Conservation (phyloP, 2,113 vertebrate genomes). For the Oncorhynchus tshawytscha region DNA sequence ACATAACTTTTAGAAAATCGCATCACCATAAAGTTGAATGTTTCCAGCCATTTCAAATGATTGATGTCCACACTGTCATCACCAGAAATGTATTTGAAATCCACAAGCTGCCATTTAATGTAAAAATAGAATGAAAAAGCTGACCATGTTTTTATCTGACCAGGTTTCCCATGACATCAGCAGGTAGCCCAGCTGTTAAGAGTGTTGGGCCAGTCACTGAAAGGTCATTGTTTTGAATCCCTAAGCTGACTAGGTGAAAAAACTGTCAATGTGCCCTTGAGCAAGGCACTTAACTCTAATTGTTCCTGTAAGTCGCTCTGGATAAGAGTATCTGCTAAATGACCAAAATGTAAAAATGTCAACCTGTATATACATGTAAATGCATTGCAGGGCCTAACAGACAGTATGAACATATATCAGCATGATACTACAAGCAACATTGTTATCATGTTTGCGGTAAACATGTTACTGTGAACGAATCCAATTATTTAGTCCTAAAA, state of each 20-base stretch:
- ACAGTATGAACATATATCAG: background rate
- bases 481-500: no score
- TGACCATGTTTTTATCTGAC: conserved; percentile 15
- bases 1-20: conserved; percentile 54
- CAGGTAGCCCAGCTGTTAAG: background rate
- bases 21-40: conserved; percentile 45
- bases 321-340: no score
- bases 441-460: no score
- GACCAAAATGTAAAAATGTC: background rate
- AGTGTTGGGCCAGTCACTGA: no score
- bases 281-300: no score
- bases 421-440: background rate
- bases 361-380: background rate
- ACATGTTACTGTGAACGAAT: background rate
- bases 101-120: conserved; percentile 45
- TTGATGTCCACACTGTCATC: conserved; percentile 20
- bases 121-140: conserved; percentile 43
- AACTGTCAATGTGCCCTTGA: no score
- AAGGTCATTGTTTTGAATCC: no score
- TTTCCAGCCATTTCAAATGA: conserved; percentile 36
- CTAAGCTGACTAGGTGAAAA: no score
- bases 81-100: conserved; percentile 16
- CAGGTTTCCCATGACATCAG: conserved; percentile 21
- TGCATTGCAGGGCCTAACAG: no score
- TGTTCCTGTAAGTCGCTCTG: no score